Base-by-base conservation (phyloP, 2,888 invertebrate species). In the Lucinisca nassula region DNA sequence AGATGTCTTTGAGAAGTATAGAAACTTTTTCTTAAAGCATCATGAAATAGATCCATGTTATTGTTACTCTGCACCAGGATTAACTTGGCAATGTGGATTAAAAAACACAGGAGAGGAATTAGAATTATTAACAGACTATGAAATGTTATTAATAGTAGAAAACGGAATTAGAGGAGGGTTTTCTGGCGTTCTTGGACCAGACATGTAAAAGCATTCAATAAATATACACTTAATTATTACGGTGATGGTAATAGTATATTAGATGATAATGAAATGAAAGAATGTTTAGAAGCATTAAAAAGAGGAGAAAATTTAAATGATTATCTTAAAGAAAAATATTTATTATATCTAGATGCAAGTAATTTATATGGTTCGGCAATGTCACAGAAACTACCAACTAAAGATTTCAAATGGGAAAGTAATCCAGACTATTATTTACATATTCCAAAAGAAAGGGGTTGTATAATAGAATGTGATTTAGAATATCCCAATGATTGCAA, bases 31-130 rank as follows among this genome's bases (percentile, higher is more conserved):
- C 37, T 38, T 82, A 27, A 77, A 82, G 38, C 38, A 72, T 38
- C 55, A 82, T 72, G 0, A 70, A 72, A 55, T 82, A 55, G 82
- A 82, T 38, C 77, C 82, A 2, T 51, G 72, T 72, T 45, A 77
- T 77, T 82, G 51, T 77, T 82, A 37, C 27, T 51, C 72, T 38
- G 77, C 77, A 67, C 85, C 88, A 0, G 85, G 88, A 17, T 83
- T 88, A 82, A 75, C 88, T 40, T 88, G 88, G 88, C 82, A 86
- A 79, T 40, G 75, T 55, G 85, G 80, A 0, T 86, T 90, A 73
- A 90, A 90, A 83, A 82, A 73, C 78, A 86, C 82, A 24, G 67
- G 78, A 0, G 76, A 86, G 55, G 51, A 84, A 61, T 79, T 90
- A 76, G 86, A 90, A 86, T 76, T 86, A 45, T 58, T 90, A 79